phyloP scores from a whole-genome alignment of 2,888 invertebrate genomes.

The Molorchus minor region DNA sequence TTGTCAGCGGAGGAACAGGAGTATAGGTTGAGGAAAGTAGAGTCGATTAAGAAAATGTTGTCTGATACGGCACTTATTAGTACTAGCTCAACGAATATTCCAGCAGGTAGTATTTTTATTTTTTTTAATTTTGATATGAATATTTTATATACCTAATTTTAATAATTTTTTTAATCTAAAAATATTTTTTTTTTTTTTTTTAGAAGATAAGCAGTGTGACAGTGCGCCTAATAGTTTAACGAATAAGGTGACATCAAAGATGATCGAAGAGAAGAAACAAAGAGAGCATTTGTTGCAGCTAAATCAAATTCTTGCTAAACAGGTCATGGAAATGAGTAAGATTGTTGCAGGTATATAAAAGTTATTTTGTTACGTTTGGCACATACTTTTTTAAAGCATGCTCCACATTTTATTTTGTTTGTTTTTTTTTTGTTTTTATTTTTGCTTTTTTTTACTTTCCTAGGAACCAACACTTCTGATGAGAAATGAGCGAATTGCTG shows the following conservation, averaged over 20 bases:
- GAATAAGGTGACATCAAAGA: conserved; percentile 59
- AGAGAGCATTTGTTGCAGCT: conserved; percentile 89
- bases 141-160: too few relatives aligned
- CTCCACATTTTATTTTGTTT: conserved; percentile 36
- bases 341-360: conserved; percentile 92
- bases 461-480: conserved; percentile 60
- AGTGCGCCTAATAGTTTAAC: conserved; percentile 56
- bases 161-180: too few relatives aligned
- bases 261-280: conserved; percentile 83
- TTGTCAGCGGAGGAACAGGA: conserved; percentile 85
- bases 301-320: conserved; percentile 91
- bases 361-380: conserved; percentile 22
- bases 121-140: too few relatives aligned
- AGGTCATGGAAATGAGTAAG: conserved; percentile 95
- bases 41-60: conserved; percentile 90
- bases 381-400: conserved; percentile 32
- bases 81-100: conserved; percentile 53
- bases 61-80: conserved; percentile 73
- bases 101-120: conserved; percentile 45
- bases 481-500: conserved; percentile 52
- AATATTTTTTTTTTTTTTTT: conserved; percentile 31
- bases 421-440: conserved; percentile 36
- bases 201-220: conserved; percentile 50
- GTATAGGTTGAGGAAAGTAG: conserved; percentile 85
- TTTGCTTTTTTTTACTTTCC: conserved; percentile 51